These are phyloP conservation scores for Ditylenchus dipsaci DNA, from an alignment of 1,140 invertebrate genomes.

Conservation along the genomic window DNA sequence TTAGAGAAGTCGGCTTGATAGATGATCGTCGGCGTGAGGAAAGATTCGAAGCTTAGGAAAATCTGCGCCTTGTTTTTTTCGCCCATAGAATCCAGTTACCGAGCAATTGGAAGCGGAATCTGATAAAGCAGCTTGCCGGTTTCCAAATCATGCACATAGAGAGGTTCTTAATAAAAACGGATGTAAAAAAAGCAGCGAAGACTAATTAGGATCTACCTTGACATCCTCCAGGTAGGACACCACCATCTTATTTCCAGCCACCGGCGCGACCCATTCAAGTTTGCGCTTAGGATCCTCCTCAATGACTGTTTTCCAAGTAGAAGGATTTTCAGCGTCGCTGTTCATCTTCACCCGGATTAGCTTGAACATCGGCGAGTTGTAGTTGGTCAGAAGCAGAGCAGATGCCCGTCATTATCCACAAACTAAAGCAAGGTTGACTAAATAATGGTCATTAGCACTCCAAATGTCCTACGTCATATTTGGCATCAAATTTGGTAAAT, in stretches of 20 bases:
- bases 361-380: slow-evolving; percentile 84
- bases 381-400: slow-evolving; percentile 75
- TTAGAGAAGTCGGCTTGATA: slow-evolving; percentile 77
- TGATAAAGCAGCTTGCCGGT: slow-evolving; percentile 67
- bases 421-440: background rate
- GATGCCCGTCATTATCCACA: background rate
- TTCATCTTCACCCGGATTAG: slow-evolving; percentile 84
- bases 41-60: slow-evolving; percentile 88
- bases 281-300: slow-evolving; percentile 80
- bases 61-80: slow-evolving; percentile 78
- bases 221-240: slow-evolving; percentile 3
- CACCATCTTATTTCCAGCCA: slow-evolving; percentile 80
- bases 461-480: slow-evolving; percentile 73
- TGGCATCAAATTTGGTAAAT: slow-evolving; percentile 82
- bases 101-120: slow-evolving; percentile 72
- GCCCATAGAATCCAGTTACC: slow-evolving; percentile 75
- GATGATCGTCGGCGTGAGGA: slow-evolving; percentile 82
- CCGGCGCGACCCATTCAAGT: slow-evolving; percentile 77
- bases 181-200: background rate
- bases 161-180: slow-evolving; percentile 65
- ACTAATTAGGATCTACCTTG: background rate
- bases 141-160: slow-evolving; percentile 74
- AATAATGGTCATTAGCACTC: background rate
- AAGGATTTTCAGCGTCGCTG: slow-evolving; percentile 62
- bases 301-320: slow-evolving; percentile 75